A percentile compares a stretch with the other conserved stretches of the same genome.
Conservation (phyloP, 1,140 invertebrate genomes). For the Lysiphlebus fabarum region DNA sequence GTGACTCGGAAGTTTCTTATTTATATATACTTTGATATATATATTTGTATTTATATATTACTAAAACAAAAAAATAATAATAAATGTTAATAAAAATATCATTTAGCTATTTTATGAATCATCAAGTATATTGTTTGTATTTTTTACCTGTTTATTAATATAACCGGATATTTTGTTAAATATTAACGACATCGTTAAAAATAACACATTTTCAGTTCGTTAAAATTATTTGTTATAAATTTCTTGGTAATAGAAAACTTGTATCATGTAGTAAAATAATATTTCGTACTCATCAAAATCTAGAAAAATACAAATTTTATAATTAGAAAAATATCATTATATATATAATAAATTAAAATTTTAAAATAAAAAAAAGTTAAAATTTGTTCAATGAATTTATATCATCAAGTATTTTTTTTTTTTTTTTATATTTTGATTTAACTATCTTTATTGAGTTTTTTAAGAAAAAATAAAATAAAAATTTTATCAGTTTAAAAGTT, state of each 20-base stretch:
- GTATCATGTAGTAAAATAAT: slow-evolving; percentile 23
- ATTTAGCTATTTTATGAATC: too few species aligned
- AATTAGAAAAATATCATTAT: too few species aligned
- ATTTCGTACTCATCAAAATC: not conserved
- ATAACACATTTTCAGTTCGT: slow-evolving; percentile 56
- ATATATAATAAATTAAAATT: too few species aligned
- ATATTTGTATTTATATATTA: too few species aligned
- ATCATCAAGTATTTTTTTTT: too few species aligned
- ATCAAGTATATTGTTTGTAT: too few species aligned
- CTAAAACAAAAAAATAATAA: too few species aligned
- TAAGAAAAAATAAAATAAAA: not conserved
- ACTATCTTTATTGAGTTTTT: too few species aligned
- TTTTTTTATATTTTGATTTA: too few species aligned
- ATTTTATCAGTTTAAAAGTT: slow-evolving; percentile 8
- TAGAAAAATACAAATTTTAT: not conserved
- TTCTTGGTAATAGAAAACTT: slow-evolving; percentile 34
- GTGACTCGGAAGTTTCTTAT: slow-evolving; percentile 10
- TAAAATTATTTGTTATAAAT: slow-evolving; percentile 35
- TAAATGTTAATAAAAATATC: too few species aligned
- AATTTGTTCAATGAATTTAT: too few species aligned
- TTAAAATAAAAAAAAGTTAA: too few species aligned
- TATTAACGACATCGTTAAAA: slow-evolving; percentile 56
- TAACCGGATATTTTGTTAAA: slow-evolving; percentile 52
- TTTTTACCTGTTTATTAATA: not conserved
- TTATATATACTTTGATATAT: not conserved